These are phyloP conservation scores for Oscheius sp. DNA, from an alignment of 2,888 invertebrate species.

Conservation along the genomic window DNA sequence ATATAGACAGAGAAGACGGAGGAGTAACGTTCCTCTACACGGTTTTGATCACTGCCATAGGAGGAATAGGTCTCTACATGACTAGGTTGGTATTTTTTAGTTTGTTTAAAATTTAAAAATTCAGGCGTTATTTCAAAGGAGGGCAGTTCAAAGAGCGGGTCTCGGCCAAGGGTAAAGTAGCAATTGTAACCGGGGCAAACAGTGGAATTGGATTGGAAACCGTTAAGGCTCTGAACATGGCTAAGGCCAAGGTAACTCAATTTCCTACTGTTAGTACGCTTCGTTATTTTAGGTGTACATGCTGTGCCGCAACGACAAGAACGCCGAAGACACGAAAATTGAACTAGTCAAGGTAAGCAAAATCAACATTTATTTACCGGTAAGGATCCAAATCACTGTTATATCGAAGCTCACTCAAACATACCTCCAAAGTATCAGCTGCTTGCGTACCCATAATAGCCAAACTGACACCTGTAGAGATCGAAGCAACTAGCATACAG, in stretches of 20 bases:
- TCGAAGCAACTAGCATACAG: conserved; percentile 18
- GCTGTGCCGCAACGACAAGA: conserved; percentile 65
- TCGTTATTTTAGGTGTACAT: conserved; percentile 63
- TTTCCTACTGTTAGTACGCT: background rate
- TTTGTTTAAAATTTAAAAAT: background rate
- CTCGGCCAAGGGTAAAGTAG: conserved; percentile 82
- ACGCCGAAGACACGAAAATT: conserved; percentile 60
- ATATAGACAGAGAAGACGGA: conserved; percentile 35
- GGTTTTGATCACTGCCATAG: conserved; percentile 30
- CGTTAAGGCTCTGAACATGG: conserved; percentile 64
- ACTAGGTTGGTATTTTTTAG: conserved; percentile 37
- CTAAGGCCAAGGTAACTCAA: conserved; percentile 64
- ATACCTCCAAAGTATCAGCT: conserved; percentile 30
- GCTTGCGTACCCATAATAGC: conserved; percentile 30
- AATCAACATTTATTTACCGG: conserved; percentile 21
- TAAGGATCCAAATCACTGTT: conserved; percentile 29
- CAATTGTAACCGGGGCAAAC: conserved; percentile 87
- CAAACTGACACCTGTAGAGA: conserved; percentile 25
- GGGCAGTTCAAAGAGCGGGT: conserved; percentile 68
- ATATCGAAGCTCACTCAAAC: conserved; percentile 29
- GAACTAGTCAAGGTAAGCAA: conserved; percentile 51
- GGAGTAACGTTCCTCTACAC: conserved; percentile 24
- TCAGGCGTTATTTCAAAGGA: conserved; percentile 68
- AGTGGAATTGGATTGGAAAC: conserved; percentile 83
- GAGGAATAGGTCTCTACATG: conserved; percentile 35